Evolutionary conservation across 2,797 vertebrate genomes (phyloP).

Genomic region (Acanthurus tractus): DNA sequence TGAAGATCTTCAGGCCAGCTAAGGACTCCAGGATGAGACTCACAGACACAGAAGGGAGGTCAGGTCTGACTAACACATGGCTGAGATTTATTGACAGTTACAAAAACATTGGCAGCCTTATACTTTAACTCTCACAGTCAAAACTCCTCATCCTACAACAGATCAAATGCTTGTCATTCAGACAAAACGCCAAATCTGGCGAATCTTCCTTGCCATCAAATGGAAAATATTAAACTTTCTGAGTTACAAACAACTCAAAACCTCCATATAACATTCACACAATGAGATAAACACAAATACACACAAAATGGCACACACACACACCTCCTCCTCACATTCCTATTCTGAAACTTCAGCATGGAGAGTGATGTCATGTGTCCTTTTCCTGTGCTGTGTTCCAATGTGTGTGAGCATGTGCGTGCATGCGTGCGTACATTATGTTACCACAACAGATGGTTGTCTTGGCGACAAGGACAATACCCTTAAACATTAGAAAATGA

Average conservation of each 20-base stretch:
- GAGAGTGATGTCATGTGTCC: slow-evolving; percentile 71
- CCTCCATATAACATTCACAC: slow-evolving; percentile 28
- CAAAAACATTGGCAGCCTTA: no score
- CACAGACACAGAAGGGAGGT: no score
- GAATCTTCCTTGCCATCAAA: no score
- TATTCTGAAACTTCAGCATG: slow-evolving; percentile 47
- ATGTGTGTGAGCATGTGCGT: slow-evolving; percentile 12
- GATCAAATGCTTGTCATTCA: slow-evolving; percentile 12
- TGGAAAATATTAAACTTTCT: slow-evolving; percentile 7
- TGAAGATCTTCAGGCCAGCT: no score
- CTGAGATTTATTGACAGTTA: no score
- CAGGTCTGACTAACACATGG: no score
- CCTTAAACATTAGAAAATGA: slow-evolving; percentile 70
- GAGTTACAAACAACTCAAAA: slow-evolving; percentile 35
- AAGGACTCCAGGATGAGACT: no score
- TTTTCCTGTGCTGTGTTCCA: slow-evolving; percentile 43
- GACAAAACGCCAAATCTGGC: no score
- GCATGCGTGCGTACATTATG: slow-evolving; percentile 29
- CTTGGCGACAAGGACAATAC: slow-evolving; percentile 80
- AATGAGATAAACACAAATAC: slow-evolving; percentile 26
- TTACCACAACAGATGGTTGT: slow-evolving; percentile 81
- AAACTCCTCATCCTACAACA: background rate
- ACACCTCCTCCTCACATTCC: slow-evolving; percentile 62
- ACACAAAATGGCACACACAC: slow-evolving; percentile 1
- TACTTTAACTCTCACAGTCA: background rate